phyloP scores from a whole-genome alignment of 2,797 vertebrate genomes.

The Chromis chromis region DNA sequence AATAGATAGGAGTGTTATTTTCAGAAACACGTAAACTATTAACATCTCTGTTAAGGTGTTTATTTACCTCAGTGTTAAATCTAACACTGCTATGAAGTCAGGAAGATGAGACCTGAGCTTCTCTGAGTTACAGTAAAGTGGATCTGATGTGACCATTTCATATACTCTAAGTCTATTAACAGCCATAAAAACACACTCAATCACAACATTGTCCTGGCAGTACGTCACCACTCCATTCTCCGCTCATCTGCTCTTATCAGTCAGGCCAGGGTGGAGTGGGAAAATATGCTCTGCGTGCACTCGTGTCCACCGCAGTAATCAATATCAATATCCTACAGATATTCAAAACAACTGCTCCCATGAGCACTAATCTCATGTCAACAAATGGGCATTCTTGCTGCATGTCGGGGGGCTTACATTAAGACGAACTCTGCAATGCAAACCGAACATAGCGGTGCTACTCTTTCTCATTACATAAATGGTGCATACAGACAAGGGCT shows the following conservation, averaged over 20 bases:
- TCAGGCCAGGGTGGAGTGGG: constrained; percentile 34
- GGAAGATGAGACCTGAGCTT: not conserved
- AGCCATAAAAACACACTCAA: constrained; percentile 25
- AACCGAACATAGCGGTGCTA: constrained; percentile 15
- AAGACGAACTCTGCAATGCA: constrained; percentile 22
- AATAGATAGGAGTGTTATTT: not conserved
- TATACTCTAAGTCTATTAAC: constrained; percentile 14
- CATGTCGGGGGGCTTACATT: constrained; percentile 50
- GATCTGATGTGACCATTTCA: not conserved
- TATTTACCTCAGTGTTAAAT: not conserved
- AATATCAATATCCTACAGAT: constrained; percentile 64
- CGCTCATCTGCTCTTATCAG: constrained; percentile 39
- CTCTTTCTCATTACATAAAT: constrained; percentile 52
- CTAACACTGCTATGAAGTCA: not conserved
- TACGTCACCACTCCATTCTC: constrained; percentile 20
- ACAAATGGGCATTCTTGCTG: constrained; percentile 51
- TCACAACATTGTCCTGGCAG: constrained; percentile 5
- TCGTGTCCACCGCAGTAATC: constrained; percentile 51
- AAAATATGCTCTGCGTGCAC: constrained; percentile 43
- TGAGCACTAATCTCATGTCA: constrained; percentile 51
- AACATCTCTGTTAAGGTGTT: not conserved
- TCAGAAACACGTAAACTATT: not conserved
- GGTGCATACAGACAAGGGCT: constrained; percentile 38
- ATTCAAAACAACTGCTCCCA: constrained; percentile 59
- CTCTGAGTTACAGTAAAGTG: constrained; percentile 19